Conservation (phyloP, 2,113 vertebrate genomes). For the Hippolais icterina region DNA sequence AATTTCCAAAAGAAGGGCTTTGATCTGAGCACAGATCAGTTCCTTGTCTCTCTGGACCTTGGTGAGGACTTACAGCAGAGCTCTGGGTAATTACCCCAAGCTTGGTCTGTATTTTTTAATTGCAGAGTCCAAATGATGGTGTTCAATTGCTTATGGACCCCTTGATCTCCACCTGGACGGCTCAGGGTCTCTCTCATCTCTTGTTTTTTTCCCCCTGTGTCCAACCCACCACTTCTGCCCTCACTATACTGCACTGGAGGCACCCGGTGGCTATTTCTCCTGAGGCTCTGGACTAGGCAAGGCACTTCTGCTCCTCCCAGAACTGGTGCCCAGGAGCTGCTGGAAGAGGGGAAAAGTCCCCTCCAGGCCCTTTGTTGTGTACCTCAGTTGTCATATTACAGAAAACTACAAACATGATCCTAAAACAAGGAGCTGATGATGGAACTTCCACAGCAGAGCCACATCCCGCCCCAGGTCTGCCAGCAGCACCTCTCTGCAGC, state of each 20-base stretch:
- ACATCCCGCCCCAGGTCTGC: neutral
- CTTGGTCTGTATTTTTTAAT: neutral
- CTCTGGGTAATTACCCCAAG: neutral
- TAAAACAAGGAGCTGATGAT: neutral
- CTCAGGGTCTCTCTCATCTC: neutral
- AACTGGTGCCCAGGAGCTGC: neutral
- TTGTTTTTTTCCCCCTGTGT: neutral
- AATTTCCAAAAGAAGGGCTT: neutral
- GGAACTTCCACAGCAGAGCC: neutral
- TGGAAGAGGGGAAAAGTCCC: neutral
- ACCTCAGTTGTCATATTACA: neutral
- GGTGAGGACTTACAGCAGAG: neutral
- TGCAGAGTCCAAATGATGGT: neutral
- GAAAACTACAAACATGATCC: neutral
- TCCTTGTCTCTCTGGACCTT: neutral
- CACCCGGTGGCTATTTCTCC: neutral
- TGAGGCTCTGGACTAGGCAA: neutral
- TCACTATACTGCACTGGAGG: neutral
- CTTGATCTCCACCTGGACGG: rapidly evolving
- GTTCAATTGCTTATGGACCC: neutral
- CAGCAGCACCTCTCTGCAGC: neutral
- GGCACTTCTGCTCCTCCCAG: neutral
- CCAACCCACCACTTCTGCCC: neutral
- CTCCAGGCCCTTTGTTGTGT: neutral
- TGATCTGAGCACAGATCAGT: neutral